Evolutionary conservation across 2,113 vertebrate genomes (phyloP), one percentile per base, ranked within the genome.

Genomic region (Hippopotamus amphibius): DNA sequence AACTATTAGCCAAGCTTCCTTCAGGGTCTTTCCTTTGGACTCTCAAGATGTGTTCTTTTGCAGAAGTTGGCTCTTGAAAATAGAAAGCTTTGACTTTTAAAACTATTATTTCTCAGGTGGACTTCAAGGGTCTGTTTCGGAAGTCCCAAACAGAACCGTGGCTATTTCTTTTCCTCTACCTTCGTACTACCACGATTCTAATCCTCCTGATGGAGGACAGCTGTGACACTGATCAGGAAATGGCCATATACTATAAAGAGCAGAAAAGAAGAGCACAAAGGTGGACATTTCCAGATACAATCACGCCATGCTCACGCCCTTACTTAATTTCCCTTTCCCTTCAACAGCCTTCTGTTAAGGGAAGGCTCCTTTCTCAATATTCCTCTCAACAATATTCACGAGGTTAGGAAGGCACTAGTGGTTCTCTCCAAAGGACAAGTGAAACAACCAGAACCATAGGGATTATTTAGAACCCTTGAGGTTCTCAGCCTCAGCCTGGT

Each of bases 61-160:
- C 26, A 88, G 84, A 96, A 90, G 2, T 41, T 95, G 80, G 68
- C 59, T 96, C 81, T 88, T 95, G 17, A 93, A 97, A 96, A 95
- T 5, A 92, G 46, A 92, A 81, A 95, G 16, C 16, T 77, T 81
- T 59, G 22, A 69, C 46, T 90, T 90, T 84, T 61, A 74, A 90
- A 65, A 57, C 55, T 7, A 57, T 19, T 43, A 5, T 80, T 83
- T 79, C 48, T 95, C 30, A 13, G 26, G 5, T 77, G 41, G 22
- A 81, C 89, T n/a, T 74, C 55, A 53, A 90, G 69, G 21, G 3
- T 53, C 17, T 50, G 1, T 88, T 96, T 80, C 26, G 59, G 63
- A 96, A 90, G 66, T 65, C 41, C 65, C n/a, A 90, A 84, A 79
- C 7, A 46, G 9, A 87, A 53, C 24, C 46, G 12, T 50, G 8